These are phyloP conservation scores for Drosophila gunungcola DNA, from an alignment of 1,140 invertebrate genomes.

Conservation along the genomic window DNA sequence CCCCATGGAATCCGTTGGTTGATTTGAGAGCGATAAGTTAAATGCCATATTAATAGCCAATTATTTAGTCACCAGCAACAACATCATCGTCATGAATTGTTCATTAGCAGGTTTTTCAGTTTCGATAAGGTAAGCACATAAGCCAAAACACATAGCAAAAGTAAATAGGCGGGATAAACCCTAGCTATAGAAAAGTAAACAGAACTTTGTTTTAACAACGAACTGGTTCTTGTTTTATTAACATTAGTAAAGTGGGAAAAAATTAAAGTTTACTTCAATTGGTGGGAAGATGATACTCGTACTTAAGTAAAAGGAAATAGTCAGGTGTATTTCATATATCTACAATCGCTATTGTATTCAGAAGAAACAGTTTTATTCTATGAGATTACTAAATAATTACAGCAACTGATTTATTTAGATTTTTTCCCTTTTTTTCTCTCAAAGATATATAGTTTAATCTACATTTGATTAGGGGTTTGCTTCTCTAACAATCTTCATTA, in stretches of 20 bases:
- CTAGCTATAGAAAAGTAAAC: constrained; percentile 26
- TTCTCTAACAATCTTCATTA: neutral
- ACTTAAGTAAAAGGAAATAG: no score
- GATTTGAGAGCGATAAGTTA: constrained; percentile 41
- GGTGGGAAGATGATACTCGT: neutral
- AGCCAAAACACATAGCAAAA: constrained; percentile 9
- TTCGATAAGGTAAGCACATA: constrained; percentile 46
- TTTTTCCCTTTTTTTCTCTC: no score
- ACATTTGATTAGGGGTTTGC: no score
- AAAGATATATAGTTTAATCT: no score
- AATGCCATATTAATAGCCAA: constrained; percentile 50
- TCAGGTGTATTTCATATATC: no score
- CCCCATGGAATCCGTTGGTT: constrained; percentile 25
- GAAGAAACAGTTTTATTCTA: neutral
- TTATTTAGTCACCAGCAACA: constrained; percentile 49
- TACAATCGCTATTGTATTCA: no score
- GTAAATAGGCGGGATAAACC: constrained; percentile 30
- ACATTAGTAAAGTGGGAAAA: neutral
- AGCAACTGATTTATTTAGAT: no score
- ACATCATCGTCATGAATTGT: constrained; percentile 22
- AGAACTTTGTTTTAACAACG: constrained; percentile 10
- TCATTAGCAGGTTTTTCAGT: constrained; percentile 33
- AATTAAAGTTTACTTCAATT: neutral
- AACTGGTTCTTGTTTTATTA: constrained; percentile 7
- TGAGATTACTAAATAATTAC: neutral